These are phyloP conservation scores for Martes martes DNA, from an alignment of 2,113 vertebrate genomes.

Conservation along the genomic window DNA sequence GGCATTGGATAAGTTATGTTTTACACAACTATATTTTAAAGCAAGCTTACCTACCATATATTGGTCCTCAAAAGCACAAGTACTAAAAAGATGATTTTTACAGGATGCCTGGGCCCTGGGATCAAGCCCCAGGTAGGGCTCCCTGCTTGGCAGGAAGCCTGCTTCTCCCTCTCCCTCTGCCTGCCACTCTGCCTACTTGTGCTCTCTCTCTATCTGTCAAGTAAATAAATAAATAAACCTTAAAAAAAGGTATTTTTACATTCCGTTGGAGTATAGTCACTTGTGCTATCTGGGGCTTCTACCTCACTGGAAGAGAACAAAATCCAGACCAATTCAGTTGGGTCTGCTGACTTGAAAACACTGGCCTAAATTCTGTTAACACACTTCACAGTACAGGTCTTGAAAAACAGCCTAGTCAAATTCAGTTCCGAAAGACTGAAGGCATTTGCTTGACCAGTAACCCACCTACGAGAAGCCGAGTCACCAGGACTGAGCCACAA, in stretches of 20 bases:
- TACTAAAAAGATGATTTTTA: conserved; percentile 21
- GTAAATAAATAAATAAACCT: too few relatives aligned
- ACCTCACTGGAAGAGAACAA: background rate
- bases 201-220: too few relatives aligned
- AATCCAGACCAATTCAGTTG: background rate
- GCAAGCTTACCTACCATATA: background rate
- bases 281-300: background rate
- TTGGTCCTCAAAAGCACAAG: background rate
- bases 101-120: too few relatives aligned
- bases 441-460: conserved; percentile 1
- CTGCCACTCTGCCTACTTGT: too few relatives aligned
- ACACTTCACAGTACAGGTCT: background rate
- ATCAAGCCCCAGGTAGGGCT: too few relatives aligned
- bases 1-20: background rate
- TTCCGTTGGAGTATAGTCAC: background rate
- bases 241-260: background rate
- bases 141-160: too few relatives aligned
- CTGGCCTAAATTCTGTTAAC: background rate
- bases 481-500: background rate
- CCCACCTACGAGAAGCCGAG: background rate
- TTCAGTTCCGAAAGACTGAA: background rate
- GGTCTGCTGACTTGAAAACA: conserved; percentile 14
- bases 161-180: too few relatives aligned
- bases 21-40: conserved; percentile 3
- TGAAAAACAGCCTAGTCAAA: conserved; percentile 23